Conservation (phyloP, 1,140 invertebrate genomes). For the Papilio dardanus region DNA sequence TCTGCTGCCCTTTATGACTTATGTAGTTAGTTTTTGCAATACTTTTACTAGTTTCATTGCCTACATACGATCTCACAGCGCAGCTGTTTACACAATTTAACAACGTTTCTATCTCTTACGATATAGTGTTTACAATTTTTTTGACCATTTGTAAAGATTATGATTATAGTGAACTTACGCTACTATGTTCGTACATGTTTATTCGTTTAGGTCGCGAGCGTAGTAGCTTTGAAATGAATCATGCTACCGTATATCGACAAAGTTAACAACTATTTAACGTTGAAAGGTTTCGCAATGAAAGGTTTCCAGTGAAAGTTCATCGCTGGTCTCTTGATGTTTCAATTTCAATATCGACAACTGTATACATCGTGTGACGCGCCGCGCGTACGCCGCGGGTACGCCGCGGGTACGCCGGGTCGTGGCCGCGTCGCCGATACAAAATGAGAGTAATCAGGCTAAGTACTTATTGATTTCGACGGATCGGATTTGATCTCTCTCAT, state of each 20-base stretch:
- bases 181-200: neutral
- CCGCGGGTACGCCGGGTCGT: neutral
- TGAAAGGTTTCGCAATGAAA: conserved; percentile 11
- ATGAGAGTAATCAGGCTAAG: conserved; percentile 34
- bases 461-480: conserved; percentile 29
- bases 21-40: neutral
- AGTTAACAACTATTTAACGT: conserved; percentile 9
- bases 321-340: conserved; percentile 23
- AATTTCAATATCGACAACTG: conserved; percentile 25
- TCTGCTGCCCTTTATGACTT: neutral
- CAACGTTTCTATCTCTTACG: neutral
- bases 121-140: neutral
- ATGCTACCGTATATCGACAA: neutral
- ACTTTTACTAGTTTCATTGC: neutral
- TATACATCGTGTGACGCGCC: conserved; percentile 1
- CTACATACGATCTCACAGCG: neutral
- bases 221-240: neutral
- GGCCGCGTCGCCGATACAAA: neutral
- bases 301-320: conserved; percentile 18
- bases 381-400: neutral
- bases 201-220: neutral
- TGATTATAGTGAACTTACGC: neutral
- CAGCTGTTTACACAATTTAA: neutral
- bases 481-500: conserved; percentile 6
- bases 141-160: neutral